These are phyloP conservation scores for Fregetta grallaria DNA, from an alignment of 2,113 vertebrate species.

Conservation along the genomic window DNA sequence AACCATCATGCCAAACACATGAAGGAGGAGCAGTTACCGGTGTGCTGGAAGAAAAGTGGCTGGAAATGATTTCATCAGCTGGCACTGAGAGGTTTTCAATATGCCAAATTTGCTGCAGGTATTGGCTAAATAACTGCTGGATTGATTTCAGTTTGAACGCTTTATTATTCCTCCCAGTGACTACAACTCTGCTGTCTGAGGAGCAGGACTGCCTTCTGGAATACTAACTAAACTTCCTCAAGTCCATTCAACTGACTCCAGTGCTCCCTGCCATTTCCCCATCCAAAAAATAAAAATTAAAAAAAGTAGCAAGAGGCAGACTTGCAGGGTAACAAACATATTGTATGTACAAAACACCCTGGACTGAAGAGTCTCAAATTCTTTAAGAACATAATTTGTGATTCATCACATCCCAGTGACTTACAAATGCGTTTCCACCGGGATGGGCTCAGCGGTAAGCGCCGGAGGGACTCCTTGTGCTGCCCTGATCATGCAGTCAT, in stretches of 20 bases:
- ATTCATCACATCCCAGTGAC: neutral
- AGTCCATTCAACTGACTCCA: neutral
- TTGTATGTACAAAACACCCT: neutral
- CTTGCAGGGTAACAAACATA: neutral
- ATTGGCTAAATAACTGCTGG: slow-evolving; percentile 51
- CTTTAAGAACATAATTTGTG: neutral
- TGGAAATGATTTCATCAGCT: slow-evolving; percentile 55
- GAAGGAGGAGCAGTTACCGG: neutral
- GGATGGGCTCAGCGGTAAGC: neutral
- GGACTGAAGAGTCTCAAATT: neutral
- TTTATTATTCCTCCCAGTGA: slow-evolving; percentile 38
- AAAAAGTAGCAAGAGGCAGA: neutral
- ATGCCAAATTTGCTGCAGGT: slow-evolving; percentile 63
- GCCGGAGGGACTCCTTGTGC: neutral
- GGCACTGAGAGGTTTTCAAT: slow-evolving; percentile 31
- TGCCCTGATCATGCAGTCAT: neutral
- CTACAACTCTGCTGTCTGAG: neutral
- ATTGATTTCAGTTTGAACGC: slow-evolving; percentile 36
- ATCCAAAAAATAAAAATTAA: neutral
- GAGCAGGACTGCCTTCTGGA: neutral
- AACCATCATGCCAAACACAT: slow-evolving; percentile 15
- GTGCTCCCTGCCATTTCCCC: neutral
- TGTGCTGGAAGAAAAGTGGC: neutral
- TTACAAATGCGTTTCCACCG: neutral
- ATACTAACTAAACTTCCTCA: slow-evolving; percentile 13